Evolutionary conservation across 2,113 vertebrate genomes (phyloP).

Genomic region (Ailuropoda melanoleuca): DNA sequence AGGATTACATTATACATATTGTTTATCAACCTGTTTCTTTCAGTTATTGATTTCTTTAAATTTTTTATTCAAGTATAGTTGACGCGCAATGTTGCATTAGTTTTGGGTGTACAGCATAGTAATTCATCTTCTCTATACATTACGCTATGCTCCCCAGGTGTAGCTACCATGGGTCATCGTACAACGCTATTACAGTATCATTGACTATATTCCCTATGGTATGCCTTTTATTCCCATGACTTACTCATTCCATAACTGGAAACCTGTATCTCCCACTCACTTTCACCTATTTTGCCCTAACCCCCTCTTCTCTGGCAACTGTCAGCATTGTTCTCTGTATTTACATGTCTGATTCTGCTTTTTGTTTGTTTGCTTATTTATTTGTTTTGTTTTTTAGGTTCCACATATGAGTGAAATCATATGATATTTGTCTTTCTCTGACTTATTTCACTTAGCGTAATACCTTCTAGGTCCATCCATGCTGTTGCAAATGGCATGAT

Average conservation of each 20-base stretch:
- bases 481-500: neutral
- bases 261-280: neutral
- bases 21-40: neutral
- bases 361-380: neutral
- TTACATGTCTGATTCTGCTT: neutral
- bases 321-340: neutral
- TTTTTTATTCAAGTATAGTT: neutral
- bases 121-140: neutral
- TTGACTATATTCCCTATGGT: neutral
- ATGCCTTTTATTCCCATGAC: neutral
- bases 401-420: neutral
- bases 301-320: neutral
- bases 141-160: neutral
- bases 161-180: neutral
- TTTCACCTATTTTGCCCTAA: neutral
- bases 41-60: neutral
- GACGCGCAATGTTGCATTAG: neutral
- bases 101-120: neutral
- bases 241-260: neutral
- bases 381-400: neutral
- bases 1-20: neutral
- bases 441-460: neutral
- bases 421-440: neutral
- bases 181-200: neutral
- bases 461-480: neutral